Base-by-base conservation (phyloP, 2,888 invertebrate species). In the Exocentrus adspersus region DNA sequence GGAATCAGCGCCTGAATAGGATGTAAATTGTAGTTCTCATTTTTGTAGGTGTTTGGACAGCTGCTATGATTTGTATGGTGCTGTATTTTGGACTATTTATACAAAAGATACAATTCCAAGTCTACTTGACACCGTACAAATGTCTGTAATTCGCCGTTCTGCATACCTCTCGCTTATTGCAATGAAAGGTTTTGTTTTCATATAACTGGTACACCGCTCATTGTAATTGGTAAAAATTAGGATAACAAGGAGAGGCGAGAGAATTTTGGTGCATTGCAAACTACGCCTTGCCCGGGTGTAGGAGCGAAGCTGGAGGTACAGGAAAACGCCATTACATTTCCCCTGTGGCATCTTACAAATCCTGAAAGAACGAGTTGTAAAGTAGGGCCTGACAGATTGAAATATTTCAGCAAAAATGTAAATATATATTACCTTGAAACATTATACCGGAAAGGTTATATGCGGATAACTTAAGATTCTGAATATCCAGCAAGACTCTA, bases 311-410 rank as follows among this genome's bases (percentile, higher is more conserved):
- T 57, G 43, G 50, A 30, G 60, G 52, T 71, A 75, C 73, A 70
- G 67, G 67, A 59, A 76, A 75, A 77, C 67, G 68, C 74, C 74
- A 75, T 74, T 76, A 75, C 75, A 76, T 77, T 75, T 75, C 75
- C 76, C 77, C 68, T 12, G 74, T 65, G 77, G 74, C 76, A 73
- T 71, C 75, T 77, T 75, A 75, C 78, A 78, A 77, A 78, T 78
- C 76, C 76, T 75, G 71, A 67, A 76, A 73, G 73, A 75, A 74
- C 73, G 72, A 77, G 77, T 73, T 75, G 77, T 74, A 75, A 77
- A 77, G 75, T 74, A 76, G 70, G 69, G 67, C 75, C 64, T 77
- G 77, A 78, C 77, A 78, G 74, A 76, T 74, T 74, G 75, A 74
- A 75, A 75, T 75, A 73, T 72, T 69, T 66, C 65, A 51, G 32